Conservation (phyloP, 2,113 vertebrate species). For the Cygnus buccinator region DNA sequence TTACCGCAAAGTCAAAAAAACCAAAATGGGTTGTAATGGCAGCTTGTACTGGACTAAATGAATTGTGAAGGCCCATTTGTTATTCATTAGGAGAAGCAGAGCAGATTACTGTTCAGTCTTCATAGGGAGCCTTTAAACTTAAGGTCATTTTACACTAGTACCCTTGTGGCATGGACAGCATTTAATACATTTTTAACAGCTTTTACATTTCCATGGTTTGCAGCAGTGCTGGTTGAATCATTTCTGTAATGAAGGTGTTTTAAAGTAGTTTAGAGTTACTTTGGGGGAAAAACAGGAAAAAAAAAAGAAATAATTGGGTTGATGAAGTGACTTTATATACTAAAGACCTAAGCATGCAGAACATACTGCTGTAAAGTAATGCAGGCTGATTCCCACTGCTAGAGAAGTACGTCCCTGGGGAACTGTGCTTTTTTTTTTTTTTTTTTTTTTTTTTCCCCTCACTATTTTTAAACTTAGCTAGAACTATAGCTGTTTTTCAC, state of each 20-base stretch:
- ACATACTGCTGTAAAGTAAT: background rate
- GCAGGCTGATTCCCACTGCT: background rate
- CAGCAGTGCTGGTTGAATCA: conserved; percentile 42
- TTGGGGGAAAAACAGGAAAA: background rate
- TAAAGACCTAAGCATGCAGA: conserved; percentile 28
- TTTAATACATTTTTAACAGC: conserved; percentile 69
- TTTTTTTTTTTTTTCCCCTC: background rate
- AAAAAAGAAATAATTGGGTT: conserved; percentile 31
- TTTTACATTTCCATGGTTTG: conserved; percentile 51
- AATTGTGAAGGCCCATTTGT: conserved; percentile 78
- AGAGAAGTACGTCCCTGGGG: background rate
- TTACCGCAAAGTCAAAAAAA: conserved; percentile 71
- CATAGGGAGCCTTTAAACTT: conserved; percentile 71
- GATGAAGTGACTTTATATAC: conserved; percentile 55
- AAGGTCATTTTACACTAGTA: conserved; percentile 73
- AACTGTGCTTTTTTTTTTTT: background rate
- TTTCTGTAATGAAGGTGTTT: conserved; percentile 58
- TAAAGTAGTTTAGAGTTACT: conserved; percentile 58
- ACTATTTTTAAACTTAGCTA: background rate
- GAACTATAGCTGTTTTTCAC: background rate
- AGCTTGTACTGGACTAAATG: conserved; percentile 71
- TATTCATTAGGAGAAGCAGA: conserved; percentile 79
- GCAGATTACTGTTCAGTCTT: conserved; percentile 67
- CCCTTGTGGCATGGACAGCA: conserved; percentile 61
- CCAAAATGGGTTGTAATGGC: conserved; percentile 72